These are phyloP conservation scores for Pseudorasbora parva DNA, from an alignment of 2,113 vertebrate species.

Conservation along the genomic window DNA sequence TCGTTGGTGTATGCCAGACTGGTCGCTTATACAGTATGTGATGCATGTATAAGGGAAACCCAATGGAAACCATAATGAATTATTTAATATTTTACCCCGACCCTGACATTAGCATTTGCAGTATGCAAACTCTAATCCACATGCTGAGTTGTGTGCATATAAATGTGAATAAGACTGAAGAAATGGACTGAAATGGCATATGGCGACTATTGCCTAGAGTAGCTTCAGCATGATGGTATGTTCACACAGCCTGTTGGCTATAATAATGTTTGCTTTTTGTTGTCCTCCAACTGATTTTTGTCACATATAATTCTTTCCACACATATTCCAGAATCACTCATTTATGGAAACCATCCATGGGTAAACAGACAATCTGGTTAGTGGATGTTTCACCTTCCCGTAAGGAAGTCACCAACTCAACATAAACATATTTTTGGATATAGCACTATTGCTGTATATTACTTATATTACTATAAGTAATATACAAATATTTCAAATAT, in stretches of 20 bases:
- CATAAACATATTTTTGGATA: neutral
- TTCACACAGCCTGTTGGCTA: constrained; percentile 35
- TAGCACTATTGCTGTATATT: too few relatives aligned
- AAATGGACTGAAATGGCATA: constrained; percentile 23
- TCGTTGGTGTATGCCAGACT: neutral
- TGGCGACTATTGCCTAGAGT: constrained; percentile 29
- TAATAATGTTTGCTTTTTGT: constrained; percentile 39
- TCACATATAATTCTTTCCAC: neutral
- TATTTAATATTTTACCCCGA: constrained; percentile 9
- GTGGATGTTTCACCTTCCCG: neutral
- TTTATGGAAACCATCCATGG: constrained; percentile 1
- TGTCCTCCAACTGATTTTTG: constrained; percentile 12
- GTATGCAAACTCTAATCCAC: constrained; percentile 10
- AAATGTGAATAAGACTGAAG: neutral
- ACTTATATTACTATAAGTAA: too few relatives aligned
- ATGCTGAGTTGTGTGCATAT: neutral
- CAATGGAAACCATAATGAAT: constrained; percentile 7
- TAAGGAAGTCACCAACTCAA: constrained; percentile 18
- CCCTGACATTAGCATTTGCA: constrained; percentile 20
- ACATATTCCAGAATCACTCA: neutral
- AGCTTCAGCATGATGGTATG: constrained; percentile 10
- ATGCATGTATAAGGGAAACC: neutral
- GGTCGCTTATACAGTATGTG: constrained; percentile 6
- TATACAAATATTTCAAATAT: too few relatives aligned
- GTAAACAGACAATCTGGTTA: neutral